Evolutionary conservation across 2,113 vertebrate genomes (phyloP), one percentile per base, ranked within the genome.

Genomic region (Hippopotamus amphibius): DNA sequence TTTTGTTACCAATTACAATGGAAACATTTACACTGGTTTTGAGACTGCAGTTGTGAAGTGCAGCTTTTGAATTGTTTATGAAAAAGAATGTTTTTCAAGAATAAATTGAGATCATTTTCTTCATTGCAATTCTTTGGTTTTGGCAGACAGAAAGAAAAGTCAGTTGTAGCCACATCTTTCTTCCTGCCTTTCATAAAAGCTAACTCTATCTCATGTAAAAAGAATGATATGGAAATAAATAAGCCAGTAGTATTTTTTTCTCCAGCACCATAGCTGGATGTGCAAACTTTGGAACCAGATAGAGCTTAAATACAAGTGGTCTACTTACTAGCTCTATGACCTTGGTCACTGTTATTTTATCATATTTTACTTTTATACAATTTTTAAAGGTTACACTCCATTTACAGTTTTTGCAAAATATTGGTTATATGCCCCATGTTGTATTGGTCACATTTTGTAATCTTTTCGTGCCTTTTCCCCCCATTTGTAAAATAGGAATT

Each of bases 121-220:
- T 90, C 9, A 82, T 41, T 93, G 33, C 43, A 17, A 81, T 26
- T 80, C 21, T 22, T 88, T 93, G 93, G 50, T 28, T 81, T 80
- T 68, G 48, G 80, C 14, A 93, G 46, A 28, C 5, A 53, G 68
- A 21, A 72, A 76, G 79, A 95, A 59, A 37, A 11, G 11, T 77
- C 46, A 74, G 48, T 66, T 92, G 66, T 88, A 88, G 16, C 15
- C 26, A n/a, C 6, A 17, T 41, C 33, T 96, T 91, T 84, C 88
- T 91, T 72, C 19, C 26, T 95, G 21, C 13, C 59, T 97, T 84
- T 84, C 48, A 83, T 85, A 92, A 97, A 28, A 26, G 1, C 26
- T 50, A 86, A 5, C 16, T 53, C 43, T 46, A 41, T 79, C 11
- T 74, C 83, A 59, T 6, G 21, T 91, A 69, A 37, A 57, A 94